A percentile compares a stretch with the other conserved stretches of the same genome.
phyloP scores from a whole-genome alignment of 2,113 vertebrate species.

The Caracal caracal region DNA sequence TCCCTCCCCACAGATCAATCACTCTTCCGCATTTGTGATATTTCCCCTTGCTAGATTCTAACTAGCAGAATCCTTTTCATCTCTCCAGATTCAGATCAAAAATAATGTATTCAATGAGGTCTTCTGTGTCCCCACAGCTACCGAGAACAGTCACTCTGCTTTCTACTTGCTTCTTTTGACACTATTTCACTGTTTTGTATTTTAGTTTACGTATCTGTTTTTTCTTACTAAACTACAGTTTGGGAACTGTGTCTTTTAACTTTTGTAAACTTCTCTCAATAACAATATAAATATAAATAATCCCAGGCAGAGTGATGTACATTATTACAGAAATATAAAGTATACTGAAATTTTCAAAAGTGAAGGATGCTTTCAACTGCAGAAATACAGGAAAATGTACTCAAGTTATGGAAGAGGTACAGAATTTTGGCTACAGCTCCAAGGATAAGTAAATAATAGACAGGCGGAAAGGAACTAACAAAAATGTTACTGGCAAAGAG shows the following conservation, averaged over 20 bases:
- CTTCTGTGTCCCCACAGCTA: neutral
- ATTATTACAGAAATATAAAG: neutral
- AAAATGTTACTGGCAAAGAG: neutral
- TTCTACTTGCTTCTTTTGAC: neutral
- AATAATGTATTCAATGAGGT: neutral
- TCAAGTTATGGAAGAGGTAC: neutral
- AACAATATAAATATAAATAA: neutral
- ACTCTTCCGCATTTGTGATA: neutral
- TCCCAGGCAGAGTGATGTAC: neutral
- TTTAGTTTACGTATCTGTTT: neutral
- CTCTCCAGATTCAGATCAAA: neutral
- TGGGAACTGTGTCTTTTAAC: neutral
- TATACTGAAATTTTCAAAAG: neutral
- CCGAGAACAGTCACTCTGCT: neutral
- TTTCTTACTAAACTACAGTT: neutral
- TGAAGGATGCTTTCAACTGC: neutral
- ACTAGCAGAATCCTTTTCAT: neutral
- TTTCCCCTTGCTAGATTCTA: conserved; percentile 19
- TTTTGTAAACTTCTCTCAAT: neutral
- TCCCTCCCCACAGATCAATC: neutral
- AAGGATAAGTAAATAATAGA: neutral
- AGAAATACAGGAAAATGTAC: conserved; percentile 3
- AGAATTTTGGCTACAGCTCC: neutral
- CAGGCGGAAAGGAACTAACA: neutral
- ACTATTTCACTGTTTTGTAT: conserved; percentile 11